These are phyloP conservation scores for Aethina tumida DNA, from an alignment of 1,140 invertebrate genomes.

Conservation along the genomic window DNA sequence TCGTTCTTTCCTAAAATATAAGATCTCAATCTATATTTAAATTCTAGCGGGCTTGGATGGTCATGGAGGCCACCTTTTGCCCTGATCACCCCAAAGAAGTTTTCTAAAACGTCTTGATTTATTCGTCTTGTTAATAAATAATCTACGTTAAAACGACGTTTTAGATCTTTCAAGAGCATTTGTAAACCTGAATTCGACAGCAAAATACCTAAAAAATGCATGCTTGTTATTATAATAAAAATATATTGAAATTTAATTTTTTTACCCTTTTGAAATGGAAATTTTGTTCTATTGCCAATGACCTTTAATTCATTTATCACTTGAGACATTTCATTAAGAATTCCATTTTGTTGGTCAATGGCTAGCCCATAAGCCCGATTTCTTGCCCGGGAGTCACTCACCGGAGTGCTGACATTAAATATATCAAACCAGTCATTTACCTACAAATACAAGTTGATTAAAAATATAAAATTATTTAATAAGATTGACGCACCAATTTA, in stretches of 20 bases:
- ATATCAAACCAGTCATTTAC: constrained; percentile 16
- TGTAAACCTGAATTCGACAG: too few relatives aligned
- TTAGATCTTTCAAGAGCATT: too few relatives aligned
- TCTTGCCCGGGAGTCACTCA: constrained; percentile 1
- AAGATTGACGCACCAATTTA: too few relatives aligned
- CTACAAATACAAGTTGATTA: too few relatives aligned
- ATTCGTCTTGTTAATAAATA: too few relatives aligned
- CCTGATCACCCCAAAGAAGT: constrained; percentile 28
- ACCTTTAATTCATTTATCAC: constrained; percentile 1
- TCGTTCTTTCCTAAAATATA: constrained; percentile 13
- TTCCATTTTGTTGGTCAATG: constrained; percentile 1
- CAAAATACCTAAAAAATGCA: too few relatives aligned
- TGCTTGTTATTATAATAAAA: too few relatives aligned
- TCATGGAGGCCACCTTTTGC: constrained; percentile 20
- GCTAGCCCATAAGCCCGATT: constrained; percentile 6
- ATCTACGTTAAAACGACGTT: too few relatives aligned
- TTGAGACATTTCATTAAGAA: constrained; percentile 4
- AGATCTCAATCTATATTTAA: constrained; percentile 17
- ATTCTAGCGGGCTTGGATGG: constrained; percentile 20
- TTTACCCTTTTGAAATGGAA: constrained; percentile 10
- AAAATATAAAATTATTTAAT: too few relatives aligned
- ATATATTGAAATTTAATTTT: too few relatives aligned
- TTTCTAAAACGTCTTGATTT: constrained; percentile 29
- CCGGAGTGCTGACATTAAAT: constrained; percentile 4
- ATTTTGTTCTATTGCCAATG: background rate